Evolutionary conservation across 2,113 vertebrate species (phyloP).

Genomic region (Hippocampus barbouri): DNA sequence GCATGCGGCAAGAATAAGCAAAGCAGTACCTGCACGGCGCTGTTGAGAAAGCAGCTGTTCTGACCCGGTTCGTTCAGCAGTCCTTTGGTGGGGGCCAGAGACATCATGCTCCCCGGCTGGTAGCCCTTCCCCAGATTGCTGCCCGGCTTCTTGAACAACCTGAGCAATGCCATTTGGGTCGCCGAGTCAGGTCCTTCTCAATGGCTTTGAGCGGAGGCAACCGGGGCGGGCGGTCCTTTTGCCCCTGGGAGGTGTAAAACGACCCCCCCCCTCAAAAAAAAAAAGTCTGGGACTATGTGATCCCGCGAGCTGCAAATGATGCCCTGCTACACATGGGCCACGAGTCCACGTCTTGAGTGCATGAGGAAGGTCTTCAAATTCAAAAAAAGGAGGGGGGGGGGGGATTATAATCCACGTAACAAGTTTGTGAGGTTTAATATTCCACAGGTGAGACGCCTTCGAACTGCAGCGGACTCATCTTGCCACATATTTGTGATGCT

Average conservation of each 20-base stretch:
- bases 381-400: background rate
- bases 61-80: conserved; percentile 94
- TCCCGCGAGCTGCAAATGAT: conserved; percentile 54
- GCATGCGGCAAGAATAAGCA: background rate
- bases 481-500: conserved; percentile 8
- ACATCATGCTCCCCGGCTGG: conserved; percentile 92
- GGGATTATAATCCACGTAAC: conserved; percentile 39
- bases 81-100: conserved; percentile 93
- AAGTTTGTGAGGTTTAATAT: conserved; percentile 22
- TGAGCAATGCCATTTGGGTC: conserved; percentile 90
- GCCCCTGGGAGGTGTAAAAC: background rate
- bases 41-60: conserved; percentile 99
- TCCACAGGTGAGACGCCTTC: conserved; percentile 15
- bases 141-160: conserved; percentile 86
- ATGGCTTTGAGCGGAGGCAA: conserved; percentile 27
- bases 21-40: conserved; percentile 91
- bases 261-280: conserved; percentile 10
- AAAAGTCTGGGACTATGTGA: conserved; percentile 52
- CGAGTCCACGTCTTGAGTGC: conserved; percentile 38
- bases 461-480: conserved; percentile 19
- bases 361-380: conserved; percentile 18
- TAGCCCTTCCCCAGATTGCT: conserved; percentile 90
- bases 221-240: conserved; percentile 4
- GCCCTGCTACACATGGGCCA: conserved; percentile 60
- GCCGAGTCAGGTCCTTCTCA: conserved; percentile 35